Base-by-base conservation (phyloP, 23 tunicate genomes). In the Corella eumyota region DNA sequence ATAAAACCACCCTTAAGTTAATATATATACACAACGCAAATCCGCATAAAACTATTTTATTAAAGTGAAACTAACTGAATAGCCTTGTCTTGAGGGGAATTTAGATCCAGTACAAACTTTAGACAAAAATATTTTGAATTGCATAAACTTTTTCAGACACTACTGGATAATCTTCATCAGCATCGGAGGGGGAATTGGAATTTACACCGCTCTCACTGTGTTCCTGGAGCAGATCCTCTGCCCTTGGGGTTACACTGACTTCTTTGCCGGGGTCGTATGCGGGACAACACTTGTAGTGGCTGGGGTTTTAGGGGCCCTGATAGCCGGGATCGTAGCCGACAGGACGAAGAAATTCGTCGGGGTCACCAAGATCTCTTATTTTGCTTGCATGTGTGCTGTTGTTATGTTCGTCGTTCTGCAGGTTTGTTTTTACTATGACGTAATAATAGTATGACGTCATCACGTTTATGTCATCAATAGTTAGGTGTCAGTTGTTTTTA, bases 231-330 rank as follows among this genome's bases (percentile, higher is more conserved):
- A 81, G 56, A 73, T 81, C 11, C 69, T 81, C 6, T 81, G 91
- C 48, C 91, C 91, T 17, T 66, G 74, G 80, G 91, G 91, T 40
- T 81, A 81, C 69, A 26, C 63, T 46, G 69, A 61, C 61, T 59
- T 53, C 53, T 81, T 81, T 36, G 38, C 80, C 0, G 80, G 80
- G 4, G 67, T 71, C 4, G 75, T 81, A 11, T 81, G 91, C 44
- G 78, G 65, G 28, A 36, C 80, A 6, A 50, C 67, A 27, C 58
- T 81, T 2, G 69, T 73, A 22, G 56, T 57, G 9, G 75, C 62
- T 2, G 92, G 91, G 44, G 62, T 81, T 32, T 55, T 73, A 11
- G 80, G 80, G 4, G 80, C 75, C 32, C 30, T 60, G 21, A 48
- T 81, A 11, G 75, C 70, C 29, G 73, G 79, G 11, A 45, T 50